Base-by-base conservation (phyloP, 2,113 vertebrate species). In the Hippocampus barbouri region DNA sequence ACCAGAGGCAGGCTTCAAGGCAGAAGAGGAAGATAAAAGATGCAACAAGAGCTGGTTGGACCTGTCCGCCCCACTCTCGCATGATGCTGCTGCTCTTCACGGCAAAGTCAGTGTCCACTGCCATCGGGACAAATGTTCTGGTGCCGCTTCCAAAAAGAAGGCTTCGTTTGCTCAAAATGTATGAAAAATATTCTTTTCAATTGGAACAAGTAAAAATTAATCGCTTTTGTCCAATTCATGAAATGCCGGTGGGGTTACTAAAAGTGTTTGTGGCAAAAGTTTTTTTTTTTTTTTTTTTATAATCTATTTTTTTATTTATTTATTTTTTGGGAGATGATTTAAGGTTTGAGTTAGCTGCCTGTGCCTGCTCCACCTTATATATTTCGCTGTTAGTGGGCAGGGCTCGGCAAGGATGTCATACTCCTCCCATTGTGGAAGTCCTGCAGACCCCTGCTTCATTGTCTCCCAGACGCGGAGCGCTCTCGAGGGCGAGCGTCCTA, bases 381-480 rank as follows among this genome's bases (percentile, higher is more conserved):
- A 83, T 89, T 89, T 84, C 87, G 84, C 83, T 82, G 81, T 83
- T 72, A 80, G 89, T 91, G 92, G 93, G 93, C 88, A 82, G 93
- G 93, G 85, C 92, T 86, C 83, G 54, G 79, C 77, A 79, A 76
- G 83, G 86, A 83, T 90, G 87, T 82, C 83, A 87, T 76, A 90
- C 90, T 92, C 92, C 93, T 93, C 93, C 92, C 90, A 92, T 89
- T 84, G 86, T 90, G 85, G 86, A 81, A 91, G 90, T 83, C 86
- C 81, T 70, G 69, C 81, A 87, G 88, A 90, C 86, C 88, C 87
- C 64, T 79, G 73, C 82, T 77, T 74, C 65, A 81, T 83, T 79
- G 85, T 90, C 85, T 86, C 78, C 71, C 65, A 66, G 77, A 80
- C 66, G 75, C 68, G 70, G 69, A 75, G 72, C 78, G 76, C 75